A percentile compares a stretch with the other conserved stretches of the same genome.
Conservation (phyloP, 2,888 invertebrate genomes). For the Parochlus steinenii region DNA sequence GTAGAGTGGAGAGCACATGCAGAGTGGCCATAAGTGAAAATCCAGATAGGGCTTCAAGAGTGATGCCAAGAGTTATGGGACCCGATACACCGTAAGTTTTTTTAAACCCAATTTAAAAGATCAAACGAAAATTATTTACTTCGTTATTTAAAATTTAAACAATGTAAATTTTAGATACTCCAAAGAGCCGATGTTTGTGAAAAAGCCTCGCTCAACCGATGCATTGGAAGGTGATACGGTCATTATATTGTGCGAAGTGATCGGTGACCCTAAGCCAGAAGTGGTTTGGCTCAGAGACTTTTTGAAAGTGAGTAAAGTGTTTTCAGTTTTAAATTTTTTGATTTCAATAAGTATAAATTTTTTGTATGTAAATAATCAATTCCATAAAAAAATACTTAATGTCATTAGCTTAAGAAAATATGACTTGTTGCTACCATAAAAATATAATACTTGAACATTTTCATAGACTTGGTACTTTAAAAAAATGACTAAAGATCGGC, state of each 20-base stretch:
- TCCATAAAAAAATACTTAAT: too few relatives aligned
- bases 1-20: constrained; percentile 40
- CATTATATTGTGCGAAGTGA: constrained; percentile 72
- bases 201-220: constrained; percentile 65
- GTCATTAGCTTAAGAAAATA: too few relatives aligned
- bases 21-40: constrained; percentile 26
- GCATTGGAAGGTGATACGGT: constrained; percentile 76
- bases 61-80: constrained; percentile 21
- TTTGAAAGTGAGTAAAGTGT: constrained; percentile 47
- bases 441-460: too few relatives aligned
- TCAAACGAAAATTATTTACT: constrained; percentile 5
- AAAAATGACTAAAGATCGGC: too few relatives aligned
- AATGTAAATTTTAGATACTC: constrained; percentile 43
- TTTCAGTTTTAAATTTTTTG: neutral
- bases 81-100: constrained; percentile 35
- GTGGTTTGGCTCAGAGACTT: constrained; percentile 79
- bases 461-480: too few relatives aligned
- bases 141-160: neutral
- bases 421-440: too few relatives aligned
- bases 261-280: constrained; percentile 76
- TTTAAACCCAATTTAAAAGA: constrained; percentile 1
- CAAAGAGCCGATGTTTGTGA: constrained; percentile 66
- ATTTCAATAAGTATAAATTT: constrained; percentile 1
- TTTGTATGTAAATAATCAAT: too few relatives aligned
- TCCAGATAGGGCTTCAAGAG: constrained; percentile 20